phyloP scores from a whole-genome alignment of 2,797 vertebrate species.

The Ptychobarbus kaznakovi region DNA sequence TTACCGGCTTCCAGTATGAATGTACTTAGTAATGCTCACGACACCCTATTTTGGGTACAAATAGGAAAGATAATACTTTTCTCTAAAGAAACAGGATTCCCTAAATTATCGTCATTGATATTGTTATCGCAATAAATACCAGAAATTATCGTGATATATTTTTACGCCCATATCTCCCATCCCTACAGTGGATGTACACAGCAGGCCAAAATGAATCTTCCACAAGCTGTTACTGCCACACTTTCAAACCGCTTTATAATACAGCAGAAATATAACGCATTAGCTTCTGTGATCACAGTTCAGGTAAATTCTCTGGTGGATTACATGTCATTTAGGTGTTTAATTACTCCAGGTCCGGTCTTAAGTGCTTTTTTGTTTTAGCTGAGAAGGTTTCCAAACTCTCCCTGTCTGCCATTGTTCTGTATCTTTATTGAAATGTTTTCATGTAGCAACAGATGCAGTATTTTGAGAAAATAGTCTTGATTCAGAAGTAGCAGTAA shows the following conservation, averaged over 20 bases:
- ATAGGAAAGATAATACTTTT: too few species aligned
- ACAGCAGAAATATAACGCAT: background rate
- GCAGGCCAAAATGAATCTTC: background rate
- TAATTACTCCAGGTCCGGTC: background rate
- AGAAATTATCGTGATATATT: too few species aligned
- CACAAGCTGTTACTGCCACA: background rate
- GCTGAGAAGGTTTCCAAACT: background rate
- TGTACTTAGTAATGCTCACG: too few species aligned
- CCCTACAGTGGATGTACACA: too few species aligned
- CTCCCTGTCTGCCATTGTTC: background rate
- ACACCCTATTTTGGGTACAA: too few species aligned
- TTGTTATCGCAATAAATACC: too few species aligned
- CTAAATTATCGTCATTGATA: too few species aligned
- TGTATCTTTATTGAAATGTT: background rate
- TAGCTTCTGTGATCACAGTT: slow-evolving; percentile 6
- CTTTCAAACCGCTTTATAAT: background rate
- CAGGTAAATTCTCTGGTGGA: background rate
- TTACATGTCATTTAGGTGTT: background rate
- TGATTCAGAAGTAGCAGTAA: background rate
- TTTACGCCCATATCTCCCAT: too few species aligned
- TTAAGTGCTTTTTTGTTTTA: background rate
- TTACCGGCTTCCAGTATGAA: too few species aligned
- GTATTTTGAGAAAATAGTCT: background rate
- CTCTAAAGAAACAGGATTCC: too few species aligned
- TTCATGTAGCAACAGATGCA: background rate